Evolutionary conservation across 2,797 vertebrate species (phyloP).

Genomic region (Channa striata): DNA sequence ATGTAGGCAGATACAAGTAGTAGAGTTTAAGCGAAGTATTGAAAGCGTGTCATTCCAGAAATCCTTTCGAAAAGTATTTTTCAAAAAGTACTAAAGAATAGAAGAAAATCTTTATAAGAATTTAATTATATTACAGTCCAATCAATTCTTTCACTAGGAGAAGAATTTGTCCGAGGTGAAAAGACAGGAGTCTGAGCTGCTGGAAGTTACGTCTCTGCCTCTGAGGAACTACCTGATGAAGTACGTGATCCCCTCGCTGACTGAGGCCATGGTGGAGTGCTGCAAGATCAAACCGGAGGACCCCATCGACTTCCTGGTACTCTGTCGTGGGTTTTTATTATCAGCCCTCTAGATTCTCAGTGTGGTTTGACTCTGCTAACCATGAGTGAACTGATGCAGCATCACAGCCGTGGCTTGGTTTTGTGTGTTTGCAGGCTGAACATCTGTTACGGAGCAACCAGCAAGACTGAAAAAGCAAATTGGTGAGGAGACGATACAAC

Average conservation of each 20-base stretch:
- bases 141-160: slow-evolving; percentile 75
- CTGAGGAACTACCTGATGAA: slow-evolving; percentile 94
- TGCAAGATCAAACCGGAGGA: slow-evolving; percentile 90
- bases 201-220: slow-evolving; percentile 87
- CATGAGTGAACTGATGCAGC: neutral
- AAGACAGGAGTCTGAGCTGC: slow-evolving; percentile 87
- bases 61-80: too few relatives aligned
- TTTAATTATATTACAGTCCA: too few relatives aligned
- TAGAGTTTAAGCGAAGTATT: too few relatives aligned
- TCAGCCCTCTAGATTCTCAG: neutral
- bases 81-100: too few relatives aligned
- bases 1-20: too few relatives aligned
- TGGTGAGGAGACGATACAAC: neutral
- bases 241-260: slow-evolving; percentile 91
- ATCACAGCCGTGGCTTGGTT: neutral
- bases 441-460: slow-evolving; percentile 89
- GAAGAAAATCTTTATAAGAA: too few relatives aligned
- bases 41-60: too few relatives aligned
- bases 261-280: slow-evolving; percentile 88
- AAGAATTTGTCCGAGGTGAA: slow-evolving; percentile 86
- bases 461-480: slow-evolving; percentile 42
- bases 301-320: slow-evolving; percentile 93
- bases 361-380: neutral
- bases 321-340: neutral
- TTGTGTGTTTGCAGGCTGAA: slow-evolving; percentile 87